Evolutionary conservation across 2,888 invertebrate genomes (phyloP).

Genomic region (Agrotis clavis): DNA sequence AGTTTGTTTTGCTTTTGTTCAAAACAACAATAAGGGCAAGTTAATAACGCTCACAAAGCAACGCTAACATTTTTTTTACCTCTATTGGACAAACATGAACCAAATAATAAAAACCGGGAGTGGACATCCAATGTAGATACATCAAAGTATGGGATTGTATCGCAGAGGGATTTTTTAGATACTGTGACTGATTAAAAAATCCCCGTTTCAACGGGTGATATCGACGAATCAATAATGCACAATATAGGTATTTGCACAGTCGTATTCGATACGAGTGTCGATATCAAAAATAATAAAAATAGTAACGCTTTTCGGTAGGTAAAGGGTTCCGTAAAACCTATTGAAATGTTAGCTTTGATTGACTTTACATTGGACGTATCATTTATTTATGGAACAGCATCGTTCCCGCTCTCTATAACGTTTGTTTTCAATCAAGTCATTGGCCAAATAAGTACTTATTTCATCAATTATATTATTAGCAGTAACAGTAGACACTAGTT

Average conservation of each 20-base stretch:
- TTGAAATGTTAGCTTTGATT: not conserved
- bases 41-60: slow-evolving; percentile 26
- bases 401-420: not conserved
- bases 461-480: not conserved
- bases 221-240: slow-evolving; percentile 69
- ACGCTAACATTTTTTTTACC: slow-evolving; percentile 22
- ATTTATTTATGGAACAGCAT: not conserved
- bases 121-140: slow-evolving; percentile 26
- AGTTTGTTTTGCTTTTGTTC: slow-evolving; percentile 35
- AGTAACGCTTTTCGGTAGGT: not conserved
- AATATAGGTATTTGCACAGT: slow-evolving; percentile 45
- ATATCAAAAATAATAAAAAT: slow-evolving; percentile 14
- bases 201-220: slow-evolving; percentile 52
- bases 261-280: slow-evolving; percentile 19
- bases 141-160: slow-evolving; percentile 45
- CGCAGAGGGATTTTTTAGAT: slow-evolving; percentile 23
- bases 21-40: slow-evolving; percentile 36
- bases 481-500: not conserved
- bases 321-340: slow-evolving; percentile 1
- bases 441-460: not conserved
- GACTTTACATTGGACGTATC: not conserved
- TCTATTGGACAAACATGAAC: slow-evolving; percentile 25
- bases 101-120: slow-evolving; percentile 32
- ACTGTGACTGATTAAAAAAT: slow-evolving; percentile 55
- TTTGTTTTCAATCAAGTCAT: not conserved